A percentile compares a stretch with the other conserved stretches of the same genome.
Conservation (phyloP, 1,140 invertebrate species). For the Scaptodrosophila lebanonensis region DNA sequence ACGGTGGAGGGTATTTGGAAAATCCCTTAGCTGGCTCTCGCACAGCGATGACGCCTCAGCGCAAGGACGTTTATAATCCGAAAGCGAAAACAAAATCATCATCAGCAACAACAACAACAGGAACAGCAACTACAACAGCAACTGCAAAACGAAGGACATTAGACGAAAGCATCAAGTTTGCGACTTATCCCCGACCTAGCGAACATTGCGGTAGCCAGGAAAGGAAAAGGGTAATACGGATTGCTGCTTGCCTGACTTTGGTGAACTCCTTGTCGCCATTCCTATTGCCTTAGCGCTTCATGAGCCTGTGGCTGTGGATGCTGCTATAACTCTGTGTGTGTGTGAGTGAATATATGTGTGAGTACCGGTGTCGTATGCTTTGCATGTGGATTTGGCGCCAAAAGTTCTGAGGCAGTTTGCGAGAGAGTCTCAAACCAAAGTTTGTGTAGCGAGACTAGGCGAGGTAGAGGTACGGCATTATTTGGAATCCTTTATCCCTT, state of each 20-base stretch:
- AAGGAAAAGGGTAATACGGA: slow-evolving; percentile 41
- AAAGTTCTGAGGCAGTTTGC: slow-evolving; percentile 35
- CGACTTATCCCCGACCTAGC: slow-evolving; percentile 67
- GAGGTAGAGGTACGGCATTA: slow-evolving; percentile 51
- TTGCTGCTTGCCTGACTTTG: background rate
- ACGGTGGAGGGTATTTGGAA: slow-evolving; percentile 27
- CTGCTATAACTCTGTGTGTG: background rate
- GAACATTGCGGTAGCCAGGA: slow-evolving; percentile 33
- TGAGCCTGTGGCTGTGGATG: no score
- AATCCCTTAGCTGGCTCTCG: slow-evolving; percentile 33
- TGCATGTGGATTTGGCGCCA: slow-evolving; percentile 72
- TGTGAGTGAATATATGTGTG: no score
- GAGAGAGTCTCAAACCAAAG: slow-evolving; percentile 26
- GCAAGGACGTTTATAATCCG: slow-evolving; percentile 49
- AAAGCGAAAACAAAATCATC: slow-evolving; percentile 57
- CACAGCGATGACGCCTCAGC: slow-evolving; percentile 34
- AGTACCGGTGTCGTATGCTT: slow-evolving; percentile 39
- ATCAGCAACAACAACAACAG: slow-evolving; percentile 20
- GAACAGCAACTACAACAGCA: slow-evolving; percentile 1
- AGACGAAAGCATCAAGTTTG: slow-evolving; percentile 65
- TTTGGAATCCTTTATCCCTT: slow-evolving; percentile 76
- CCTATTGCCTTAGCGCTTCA: no score
- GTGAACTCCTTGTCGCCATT: background rate
- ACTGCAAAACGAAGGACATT: slow-evolving; percentile 59
- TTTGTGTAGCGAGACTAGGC: slow-evolving; percentile 17